Base-by-base conservation (phyloP, 2,888 invertebrate genomes). In the Phlogophora meticulosa region DNA sequence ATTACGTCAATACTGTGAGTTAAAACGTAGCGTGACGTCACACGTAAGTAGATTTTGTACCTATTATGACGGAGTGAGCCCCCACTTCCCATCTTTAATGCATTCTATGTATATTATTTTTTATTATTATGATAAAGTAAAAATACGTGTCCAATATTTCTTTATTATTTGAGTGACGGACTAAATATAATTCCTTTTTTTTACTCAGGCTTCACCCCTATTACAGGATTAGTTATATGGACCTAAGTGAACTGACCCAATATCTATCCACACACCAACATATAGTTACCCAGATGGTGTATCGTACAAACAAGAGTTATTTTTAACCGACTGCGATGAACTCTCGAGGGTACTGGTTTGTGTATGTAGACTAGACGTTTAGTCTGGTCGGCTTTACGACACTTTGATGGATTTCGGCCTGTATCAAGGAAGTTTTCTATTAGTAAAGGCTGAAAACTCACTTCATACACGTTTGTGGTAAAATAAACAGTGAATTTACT, bases 311-410 rank as follows among this genome's bases (percentile, higher is more conserved):
- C 67, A 58, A 58, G 34, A 55, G 46, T 63, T 83, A 83, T 82
- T 75, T 80, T 68, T 66, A 80, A 52, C 72, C 66, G 57, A 62
- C 58, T 53, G 59, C 69, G 51, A 55, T 71, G 74, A 65, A 70
- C 66, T 61, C 59, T 77, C n/a, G 62, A 78, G 81, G 73, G 68
- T 77, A 75, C 76, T 80, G 76, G 69, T 73, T 80, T 75, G 64
- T 74, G 64, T 73, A n/a, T n/a, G n/a, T 52, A 65, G 36, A 34
- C 72, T 67, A 79, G 76, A 83, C 85, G 69, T 75, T 78, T 76
- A 74, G 85, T 84, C 85, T 84, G 58, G 62, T 53, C 22, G 42
- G 13, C 7, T 46, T 64, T 66, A 63, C 60, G 45, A 65, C 24
- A 46, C 13, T 64, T 61, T 76, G 55, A 69, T 78, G 49, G 46